Evolutionary conservation across 2,113 vertebrate species (phyloP), one percentile per base, ranked within the genome.

Genomic region (Smithornis capensis): DNA sequence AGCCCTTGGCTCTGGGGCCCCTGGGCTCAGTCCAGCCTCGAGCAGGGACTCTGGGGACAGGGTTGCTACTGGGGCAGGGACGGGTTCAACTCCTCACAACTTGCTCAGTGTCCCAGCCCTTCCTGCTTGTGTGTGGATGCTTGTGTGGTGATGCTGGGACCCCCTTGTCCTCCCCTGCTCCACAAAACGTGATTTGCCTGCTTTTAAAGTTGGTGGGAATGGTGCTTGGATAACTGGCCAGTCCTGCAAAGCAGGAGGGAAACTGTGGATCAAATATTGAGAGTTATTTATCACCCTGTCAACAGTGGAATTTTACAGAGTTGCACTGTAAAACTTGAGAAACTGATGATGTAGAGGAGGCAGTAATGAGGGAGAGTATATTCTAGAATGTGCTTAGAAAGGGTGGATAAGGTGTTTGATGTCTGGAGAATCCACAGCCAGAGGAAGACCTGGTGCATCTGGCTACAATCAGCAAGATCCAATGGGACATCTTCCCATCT

Each of bases 151-250:
- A 44, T 60, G 35, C 64, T 65, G 83, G 82, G 55, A 23, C 50
- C 13, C 24, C n/a, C 67, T 40, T 23, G 33, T 63, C 21, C 19
- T 73, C 31, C 28, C 45, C 14, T 8, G 28, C 62, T 76, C 33
- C 59, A 8, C 1, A 0, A 40, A 42, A 38, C 0, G 1, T 1
- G 5, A 7, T 37, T 82, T 63, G 4, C 14, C 74, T 40, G 52
- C 63, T 71, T 70, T 53, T 57, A 15, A 50, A 63, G 38, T 14
- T 6, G 1, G 6, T 76, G 57, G 35, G 53, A 4, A 12, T 2
- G 33, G 50, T 85, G 44, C 29, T 69, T 33, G 27, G 44, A 21
- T 0, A 7, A 9, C 38, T 42, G 59, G 23, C 49, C 45, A 21
- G 75, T 25, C 33, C 40, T 75, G 57, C 42, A 64, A 53, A 93